Conservation (phyloP, 1,140 invertebrate species). For the Asobara japonica region DNA sequence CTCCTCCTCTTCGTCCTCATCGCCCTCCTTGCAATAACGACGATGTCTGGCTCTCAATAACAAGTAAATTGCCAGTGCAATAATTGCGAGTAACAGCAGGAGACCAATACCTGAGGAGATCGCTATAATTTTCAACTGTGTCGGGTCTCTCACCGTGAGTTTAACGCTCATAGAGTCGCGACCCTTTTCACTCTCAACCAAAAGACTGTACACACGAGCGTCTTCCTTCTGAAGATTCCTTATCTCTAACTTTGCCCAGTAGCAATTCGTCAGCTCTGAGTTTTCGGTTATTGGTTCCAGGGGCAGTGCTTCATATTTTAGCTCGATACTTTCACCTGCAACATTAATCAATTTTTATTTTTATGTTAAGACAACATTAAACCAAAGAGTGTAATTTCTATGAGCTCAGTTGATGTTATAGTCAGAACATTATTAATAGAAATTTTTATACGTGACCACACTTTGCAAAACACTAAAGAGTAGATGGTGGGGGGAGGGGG, state of each 20-base stretch:
- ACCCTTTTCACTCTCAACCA: slow-evolving; percentile 61
- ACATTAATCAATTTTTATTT: slow-evolving; percentile 2
- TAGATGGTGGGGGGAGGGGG: too few relatives aligned
- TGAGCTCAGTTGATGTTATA: too few relatives aligned
- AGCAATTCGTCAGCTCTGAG: slow-evolving; percentile 60
- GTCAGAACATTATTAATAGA: too few relatives aligned
- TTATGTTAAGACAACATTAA: too few relatives aligned
- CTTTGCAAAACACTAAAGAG: too few relatives aligned
- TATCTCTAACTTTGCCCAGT: slow-evolving; percentile 63
- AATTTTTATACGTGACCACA: too few relatives aligned
- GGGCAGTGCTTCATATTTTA: slow-evolving; percentile 61
- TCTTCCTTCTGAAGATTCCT: slow-evolving; percentile 60
- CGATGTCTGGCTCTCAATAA: slow-evolving; percentile 51
- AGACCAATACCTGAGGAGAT: slow-evolving; percentile 54
- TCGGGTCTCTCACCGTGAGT: slow-evolving; percentile 57
- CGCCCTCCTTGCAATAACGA: slow-evolving; percentile 54
- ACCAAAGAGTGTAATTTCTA: too few relatives aligned
- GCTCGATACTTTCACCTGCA: slow-evolving; percentile 58
- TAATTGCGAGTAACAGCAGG: slow-evolving; percentile 54
- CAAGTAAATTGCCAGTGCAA: slow-evolving; percentile 52
- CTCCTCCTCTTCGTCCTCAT: slow-evolving; percentile 57
- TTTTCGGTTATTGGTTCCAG: slow-evolving; percentile 60
- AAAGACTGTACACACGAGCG: slow-evolving; percentile 57
- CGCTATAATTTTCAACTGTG: slow-evolving; percentile 58
- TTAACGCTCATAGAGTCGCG: slow-evolving; percentile 59